Evolutionary conservation across 2,797 vertebrate species (phyloP).

Genomic region (Rhinella marina): DNA sequence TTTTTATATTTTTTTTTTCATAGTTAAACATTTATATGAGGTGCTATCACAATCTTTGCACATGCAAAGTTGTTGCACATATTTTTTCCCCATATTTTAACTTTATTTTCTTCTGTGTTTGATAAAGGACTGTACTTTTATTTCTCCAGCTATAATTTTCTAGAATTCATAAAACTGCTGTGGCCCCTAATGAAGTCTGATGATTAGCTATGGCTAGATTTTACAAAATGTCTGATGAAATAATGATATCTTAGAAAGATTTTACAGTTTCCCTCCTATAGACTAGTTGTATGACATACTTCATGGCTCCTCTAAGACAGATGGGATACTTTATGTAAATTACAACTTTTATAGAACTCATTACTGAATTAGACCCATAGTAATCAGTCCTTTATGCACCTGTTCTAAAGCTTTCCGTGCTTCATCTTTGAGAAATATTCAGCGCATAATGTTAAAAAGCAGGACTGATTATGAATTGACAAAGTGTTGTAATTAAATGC

Average conservation of each 20-base stretch:
- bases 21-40: too few relatives aligned
- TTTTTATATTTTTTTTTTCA: not conserved
- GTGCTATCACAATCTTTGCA: not conserved
- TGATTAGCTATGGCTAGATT: conserved; percentile 51
- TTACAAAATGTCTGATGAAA: conserved; percentile 55
- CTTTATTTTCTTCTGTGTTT: not conserved
- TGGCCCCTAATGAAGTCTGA: conserved; percentile 39
- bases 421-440: conserved; percentile 58
- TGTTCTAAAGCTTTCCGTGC: conserved; percentile 56
- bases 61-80: too few relatives aligned
- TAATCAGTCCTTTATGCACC: conserved; percentile 62
- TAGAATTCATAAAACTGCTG: conserved; percentile 19
- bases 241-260: conserved; percentile 55
- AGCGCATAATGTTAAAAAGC: conserved; percentile 58
- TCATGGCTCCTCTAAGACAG: conserved; percentile 58
- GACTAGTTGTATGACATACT: conserved; percentile 57
- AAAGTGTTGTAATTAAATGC: conserved; percentile 54
- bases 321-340: conserved; percentile 63
- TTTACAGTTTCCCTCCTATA: conserved; percentile 40
- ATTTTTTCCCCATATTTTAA: not conserved
- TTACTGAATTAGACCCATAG: conserved; percentile 59
- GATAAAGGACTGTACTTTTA: not conserved
- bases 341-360: conserved; percentile 62
- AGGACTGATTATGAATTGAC: conserved; percentile 58
- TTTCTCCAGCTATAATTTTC: conserved; percentile 9